These are phyloP conservation scores for Leistus spinibarbis DNA, from an alignment of 2,888 invertebrate species.

Conservation along the genomic window DNA sequence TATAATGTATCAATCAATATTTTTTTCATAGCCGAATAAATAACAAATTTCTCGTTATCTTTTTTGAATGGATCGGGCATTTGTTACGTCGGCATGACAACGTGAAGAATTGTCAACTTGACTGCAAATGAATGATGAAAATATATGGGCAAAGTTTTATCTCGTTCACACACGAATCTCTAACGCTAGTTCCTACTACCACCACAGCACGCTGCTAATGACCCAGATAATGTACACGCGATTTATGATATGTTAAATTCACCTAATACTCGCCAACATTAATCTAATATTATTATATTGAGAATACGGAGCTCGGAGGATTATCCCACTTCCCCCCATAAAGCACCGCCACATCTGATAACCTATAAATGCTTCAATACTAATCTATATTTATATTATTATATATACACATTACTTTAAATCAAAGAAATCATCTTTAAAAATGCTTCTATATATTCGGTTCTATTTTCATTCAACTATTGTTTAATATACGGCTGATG, in stretches of 20 bases:
- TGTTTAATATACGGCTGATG: no score
- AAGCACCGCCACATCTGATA: no score
- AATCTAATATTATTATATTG: conserved; percentile 8
- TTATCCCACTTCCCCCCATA: no score
- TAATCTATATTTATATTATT: no score
- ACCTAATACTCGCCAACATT: conserved; percentile 9
- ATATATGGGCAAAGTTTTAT: conserved; percentile 5
- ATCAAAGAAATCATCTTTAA: no score
- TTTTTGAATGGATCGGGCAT: neutral
- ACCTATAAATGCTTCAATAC: no score
- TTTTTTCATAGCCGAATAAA: neutral
- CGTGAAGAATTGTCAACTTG: neutral
- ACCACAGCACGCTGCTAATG: conserved; percentile 11
- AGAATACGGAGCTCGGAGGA: neutral
- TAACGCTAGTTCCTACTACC: neutral
- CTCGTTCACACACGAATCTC: conserved; percentile 3
- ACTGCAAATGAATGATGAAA: neutral
- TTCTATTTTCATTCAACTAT: no score
- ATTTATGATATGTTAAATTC: conserved; percentile 24
- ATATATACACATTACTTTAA: no score
- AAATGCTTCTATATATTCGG: no score
- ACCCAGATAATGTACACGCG: conserved; percentile 15
- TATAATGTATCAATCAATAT: neutral
- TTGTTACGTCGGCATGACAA: neutral
- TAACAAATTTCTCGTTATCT: neutral